Evolutionary conservation across 2,888 invertebrate genomes (phyloP), one percentile per base, ranked within the genome.

Genomic region (Napeogenes sylphis): DNA sequence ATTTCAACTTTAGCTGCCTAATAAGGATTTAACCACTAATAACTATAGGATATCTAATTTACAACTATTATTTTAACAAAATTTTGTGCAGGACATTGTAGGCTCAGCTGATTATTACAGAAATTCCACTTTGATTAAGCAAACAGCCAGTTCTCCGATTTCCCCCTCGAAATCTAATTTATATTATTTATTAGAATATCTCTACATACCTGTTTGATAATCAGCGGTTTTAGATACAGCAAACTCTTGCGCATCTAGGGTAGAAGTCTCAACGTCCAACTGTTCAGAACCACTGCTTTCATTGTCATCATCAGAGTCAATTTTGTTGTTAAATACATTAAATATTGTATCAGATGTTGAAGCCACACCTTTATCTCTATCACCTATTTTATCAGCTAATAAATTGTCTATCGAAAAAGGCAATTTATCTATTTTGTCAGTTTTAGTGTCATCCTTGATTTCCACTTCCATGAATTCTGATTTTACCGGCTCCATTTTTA

Each of bases 391-490:
- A 68, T 84, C 82, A 2, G 90, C 85, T 3, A 90, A 70, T 56
- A 90, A 76, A 71, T 75, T 90, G 46, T 90, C 90, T 56, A 90
- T 90, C 0, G 90, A 90, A 73, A 90, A 90, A 0, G 89, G 77
- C 10, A 90, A 67, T 73, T 84, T 87, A 0, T 88, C 89, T 0
- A 57, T 66, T 76, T 77, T 87, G 57, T 83, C 83, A 3, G 65
- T 64, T 77, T 81, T 84, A 54, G 67, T 65, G 61, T 71, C 74
- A 4, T 68, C 51, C 65, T 69, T 64, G 66, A 61, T 35, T 10
- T 59, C 47, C 45, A 83, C 80, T 35, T 68, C 71, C 45, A 68
- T 64, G 32, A 68, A 55, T 58, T 70, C 70, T 2, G 65, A 42
- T 56, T 68, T 69, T 0, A 59, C 46, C 35, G 65, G 51, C 38